phyloP scores from a whole-genome alignment of 2,113 vertebrate genomes.

The Rhinogobius similis region DNA sequence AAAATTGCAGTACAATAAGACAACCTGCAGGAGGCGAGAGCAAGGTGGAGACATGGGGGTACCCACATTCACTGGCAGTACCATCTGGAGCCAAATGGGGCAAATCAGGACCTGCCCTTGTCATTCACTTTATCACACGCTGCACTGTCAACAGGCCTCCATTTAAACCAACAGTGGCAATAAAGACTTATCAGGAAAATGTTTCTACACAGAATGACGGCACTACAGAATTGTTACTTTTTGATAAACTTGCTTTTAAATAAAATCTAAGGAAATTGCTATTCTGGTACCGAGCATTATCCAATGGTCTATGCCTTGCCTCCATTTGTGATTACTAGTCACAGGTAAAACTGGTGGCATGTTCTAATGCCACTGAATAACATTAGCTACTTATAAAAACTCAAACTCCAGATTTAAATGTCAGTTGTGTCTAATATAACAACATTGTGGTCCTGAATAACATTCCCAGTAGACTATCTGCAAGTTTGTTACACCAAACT shows the following conservation, averaged over 20 bases:
- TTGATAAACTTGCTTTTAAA: neutral
- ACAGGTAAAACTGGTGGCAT: neutral
- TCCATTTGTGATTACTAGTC: neutral
- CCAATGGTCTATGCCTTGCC: neutral
- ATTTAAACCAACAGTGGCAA: slow-evolving; percentile 63
- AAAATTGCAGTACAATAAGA: slow-evolving; percentile 71
- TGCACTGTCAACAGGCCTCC: slow-evolving; percentile 55
- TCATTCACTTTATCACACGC: slow-evolving; percentile 41
- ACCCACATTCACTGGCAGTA: slow-evolving; percentile 66
- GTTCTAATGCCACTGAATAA: slow-evolving; percentile 16
- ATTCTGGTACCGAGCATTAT: neutral
- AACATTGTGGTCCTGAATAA: slow-evolving; percentile 9
- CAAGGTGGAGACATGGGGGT: slow-evolving; percentile 60
- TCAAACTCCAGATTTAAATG: slow-evolving; percentile 16
- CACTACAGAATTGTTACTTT: slow-evolving; percentile 2
- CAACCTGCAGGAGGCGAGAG: slow-evolving; percentile 78
- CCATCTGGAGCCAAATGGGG: slow-evolving; percentile 71
- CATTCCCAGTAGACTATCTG: neutral
- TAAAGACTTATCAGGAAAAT: slow-evolving; percentile 48
- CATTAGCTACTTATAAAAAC: slow-evolving; percentile 29
- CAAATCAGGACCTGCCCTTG: slow-evolving; percentile 69
- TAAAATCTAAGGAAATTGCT: neutral
- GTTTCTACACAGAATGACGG: neutral
- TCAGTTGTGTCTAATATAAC: slow-evolving; percentile 22
- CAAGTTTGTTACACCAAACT: neutral